Conservation (phyloP, 1,140 invertebrate genomes). For the Magallana ariakensis region DNA sequence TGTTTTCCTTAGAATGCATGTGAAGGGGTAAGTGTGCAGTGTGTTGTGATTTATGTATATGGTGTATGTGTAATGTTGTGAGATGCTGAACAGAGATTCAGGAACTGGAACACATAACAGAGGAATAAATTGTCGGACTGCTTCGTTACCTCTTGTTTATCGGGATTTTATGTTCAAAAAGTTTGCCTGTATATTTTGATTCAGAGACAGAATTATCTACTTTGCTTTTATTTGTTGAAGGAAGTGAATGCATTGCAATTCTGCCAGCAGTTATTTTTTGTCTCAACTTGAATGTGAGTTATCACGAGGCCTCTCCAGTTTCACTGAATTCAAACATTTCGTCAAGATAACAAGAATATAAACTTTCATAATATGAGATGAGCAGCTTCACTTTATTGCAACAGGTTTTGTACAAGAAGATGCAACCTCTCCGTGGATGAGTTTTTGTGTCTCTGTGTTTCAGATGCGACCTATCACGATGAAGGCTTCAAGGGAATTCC, state of each 20-base stretch:
- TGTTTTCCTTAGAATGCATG: slow-evolving; percentile 24
- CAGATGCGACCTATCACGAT: slow-evolving; percentile 92
- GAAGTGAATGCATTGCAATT: not conserved
- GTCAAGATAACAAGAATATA: not conserved
- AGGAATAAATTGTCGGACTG: not conserved
- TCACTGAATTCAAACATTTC: slow-evolving; percentile 15
- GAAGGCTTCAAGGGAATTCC: slow-evolving; percentile 85
- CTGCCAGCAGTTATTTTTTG: slow-evolving; percentile 2
- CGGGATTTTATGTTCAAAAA: not conserved
- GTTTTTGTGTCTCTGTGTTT: slow-evolving; percentile 52
- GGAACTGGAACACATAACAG: not conserved
- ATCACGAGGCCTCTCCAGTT: not conserved
- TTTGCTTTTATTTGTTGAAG: not conserved
- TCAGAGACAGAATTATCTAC: slow-evolving; percentile 1
- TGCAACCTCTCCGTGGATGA: not conserved
- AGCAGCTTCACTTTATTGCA: not conserved
- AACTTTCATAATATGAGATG: not conserved
- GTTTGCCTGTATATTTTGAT: slow-evolving; percentile 20
- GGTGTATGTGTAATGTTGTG: not conserved
- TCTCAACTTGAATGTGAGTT: not conserved
- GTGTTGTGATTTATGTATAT: slow-evolving; percentile 26
- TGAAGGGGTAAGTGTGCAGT: slow-evolving; percentile 25
- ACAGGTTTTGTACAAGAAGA: no score
- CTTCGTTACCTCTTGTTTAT: not conserved
- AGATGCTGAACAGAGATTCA: not conserved